These are phyloP conservation scores for Congeria kusceri DNA, from an alignment of 2,888 invertebrate species.

Conservation along the genomic window DNA sequence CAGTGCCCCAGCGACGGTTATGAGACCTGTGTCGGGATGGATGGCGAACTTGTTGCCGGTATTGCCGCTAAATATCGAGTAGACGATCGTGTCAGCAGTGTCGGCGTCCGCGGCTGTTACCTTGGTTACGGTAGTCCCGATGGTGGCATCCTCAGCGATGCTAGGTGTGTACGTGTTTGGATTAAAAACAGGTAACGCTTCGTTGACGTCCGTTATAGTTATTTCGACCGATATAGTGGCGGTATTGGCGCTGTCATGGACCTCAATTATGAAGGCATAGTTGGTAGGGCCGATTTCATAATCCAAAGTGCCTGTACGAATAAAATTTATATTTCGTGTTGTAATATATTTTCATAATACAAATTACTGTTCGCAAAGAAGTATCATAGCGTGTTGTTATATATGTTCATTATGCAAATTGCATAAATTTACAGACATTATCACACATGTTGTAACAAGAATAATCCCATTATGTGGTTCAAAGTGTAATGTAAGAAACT, in stretches of 20 bases:
- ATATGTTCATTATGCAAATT: too few relatives aligned
- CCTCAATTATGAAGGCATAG: slow-evolving; percentile 65
- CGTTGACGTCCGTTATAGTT: slow-evolving; percentile 70
- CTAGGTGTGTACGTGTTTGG: slow-evolving; percentile 42
- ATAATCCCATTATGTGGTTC: too few relatives aligned
- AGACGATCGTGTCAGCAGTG: slow-evolving; percentile 64
- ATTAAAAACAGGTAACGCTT: slow-evolving; percentile 68
- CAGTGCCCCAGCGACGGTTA: slow-evolving; percentile 68
- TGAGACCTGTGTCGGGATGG: slow-evolving; percentile 63
- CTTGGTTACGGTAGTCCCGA: slow-evolving; percentile 59
- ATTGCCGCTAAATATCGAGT: slow-evolving; percentile 70
- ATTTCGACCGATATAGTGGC: slow-evolving; percentile 65
- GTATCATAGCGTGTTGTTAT: too few relatives aligned
- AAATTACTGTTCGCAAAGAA: too few relatives aligned
- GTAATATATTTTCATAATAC: too few relatives aligned
- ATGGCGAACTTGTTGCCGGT: slow-evolving; percentile 68
- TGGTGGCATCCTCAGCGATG: slow-evolving; percentile 50
- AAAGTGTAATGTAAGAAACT: too few relatives aligned
- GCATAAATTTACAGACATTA: too few relatives aligned
- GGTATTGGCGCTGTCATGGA: slow-evolving; percentile 63
- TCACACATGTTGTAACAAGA: too few relatives aligned
- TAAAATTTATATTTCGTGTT: too few relatives aligned
- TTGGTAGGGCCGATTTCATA: slow-evolving; percentile 66
- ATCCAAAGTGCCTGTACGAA: slow-evolving; percentile 60
- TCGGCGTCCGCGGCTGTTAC: slow-evolving; percentile 73